Percentiles rank a stretch among this genome's conserved stretches.
Conservation (phyloP, 2,113 vertebrate genomes). For the Trogon melanurus region DNA sequence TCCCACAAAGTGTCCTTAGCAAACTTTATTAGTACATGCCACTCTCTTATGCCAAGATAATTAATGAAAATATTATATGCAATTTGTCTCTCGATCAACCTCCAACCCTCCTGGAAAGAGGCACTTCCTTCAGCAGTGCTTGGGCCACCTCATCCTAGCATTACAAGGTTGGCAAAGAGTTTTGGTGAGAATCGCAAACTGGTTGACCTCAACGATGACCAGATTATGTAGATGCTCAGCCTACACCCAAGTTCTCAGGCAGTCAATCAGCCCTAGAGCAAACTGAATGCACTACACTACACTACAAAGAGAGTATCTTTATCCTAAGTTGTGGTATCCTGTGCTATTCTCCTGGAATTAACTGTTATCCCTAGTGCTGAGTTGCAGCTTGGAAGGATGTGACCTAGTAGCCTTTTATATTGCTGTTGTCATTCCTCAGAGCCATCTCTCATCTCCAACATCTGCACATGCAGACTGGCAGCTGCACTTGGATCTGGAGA, state of each 20-base stretch:
- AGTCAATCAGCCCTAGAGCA: neutral
- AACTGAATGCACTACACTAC: neutral
- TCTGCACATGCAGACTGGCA: neutral
- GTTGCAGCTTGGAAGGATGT: neutral
- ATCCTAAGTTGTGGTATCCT: neutral
- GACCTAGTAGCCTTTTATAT: neutral
- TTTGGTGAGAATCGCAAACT: neutral
- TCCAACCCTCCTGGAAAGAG: neutral
- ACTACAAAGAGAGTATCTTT: neutral
- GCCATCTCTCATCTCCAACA: neutral
- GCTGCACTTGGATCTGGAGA: neutral
- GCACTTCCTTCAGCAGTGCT: neutral
- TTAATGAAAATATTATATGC: constrained; percentile 16
- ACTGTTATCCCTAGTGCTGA: neutral
- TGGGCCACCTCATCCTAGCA: neutral
- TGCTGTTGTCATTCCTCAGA: neutral
- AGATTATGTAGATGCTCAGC: neutral
- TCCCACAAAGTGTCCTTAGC: neutral
- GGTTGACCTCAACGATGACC: neutral
- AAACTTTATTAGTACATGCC: neutral
- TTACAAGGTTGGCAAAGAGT: neutral
- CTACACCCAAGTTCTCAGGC: neutral
- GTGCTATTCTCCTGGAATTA: neutral
- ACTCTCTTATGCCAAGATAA: constrained; percentile 9
- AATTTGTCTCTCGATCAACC: neutral